Percentiles rank a stretch among this genome's conserved stretches.
Evolutionary conservation across 2,113 vertebrate species (phyloP).

Genomic region (Anas platyrhynchos): DNA sequence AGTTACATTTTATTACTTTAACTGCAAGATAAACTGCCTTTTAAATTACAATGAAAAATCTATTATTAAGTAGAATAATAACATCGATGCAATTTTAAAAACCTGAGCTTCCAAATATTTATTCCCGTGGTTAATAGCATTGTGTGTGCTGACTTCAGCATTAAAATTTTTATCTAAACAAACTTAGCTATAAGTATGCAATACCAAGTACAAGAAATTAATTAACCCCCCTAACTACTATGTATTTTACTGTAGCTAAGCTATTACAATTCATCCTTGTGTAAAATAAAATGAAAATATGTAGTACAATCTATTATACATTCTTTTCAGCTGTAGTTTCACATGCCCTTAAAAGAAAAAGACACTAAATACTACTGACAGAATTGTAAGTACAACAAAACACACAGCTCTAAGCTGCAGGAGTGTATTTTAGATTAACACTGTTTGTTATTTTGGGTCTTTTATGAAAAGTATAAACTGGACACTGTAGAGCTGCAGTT

Average conservation of each 20-base stretch:
- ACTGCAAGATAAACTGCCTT: slow-evolving; percentile 44
- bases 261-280: not conserved
- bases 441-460: not conserved
- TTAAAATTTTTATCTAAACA: slow-evolving; percentile 49
- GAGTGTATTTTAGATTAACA: not conserved
- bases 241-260: not conserved
- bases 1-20: slow-evolving; percentile 45
- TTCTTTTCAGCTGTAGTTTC: not conserved
- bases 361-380: not conserved
- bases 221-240: not conserved
- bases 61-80: slow-evolving; percentile 54
- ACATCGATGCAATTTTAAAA: slow-evolving; percentile 4
- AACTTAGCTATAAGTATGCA: not conserved
- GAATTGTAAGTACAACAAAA: not conserved
- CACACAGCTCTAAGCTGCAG: not conserved
- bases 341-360: not conserved
- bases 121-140: slow-evolving; percentile 17
- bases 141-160: slow-evolving; percentile 14
- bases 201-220: not conserved
- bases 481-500: not conserved
- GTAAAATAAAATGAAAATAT: not conserved
- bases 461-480: not conserved
- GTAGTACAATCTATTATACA: not conserved
- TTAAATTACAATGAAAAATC: slow-evolving; percentile 57
- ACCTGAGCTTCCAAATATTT: slow-evolving; percentile 51